Conservation (phyloP, 2,888 invertebrate species). For the Microctonus hyperodae region DNA sequence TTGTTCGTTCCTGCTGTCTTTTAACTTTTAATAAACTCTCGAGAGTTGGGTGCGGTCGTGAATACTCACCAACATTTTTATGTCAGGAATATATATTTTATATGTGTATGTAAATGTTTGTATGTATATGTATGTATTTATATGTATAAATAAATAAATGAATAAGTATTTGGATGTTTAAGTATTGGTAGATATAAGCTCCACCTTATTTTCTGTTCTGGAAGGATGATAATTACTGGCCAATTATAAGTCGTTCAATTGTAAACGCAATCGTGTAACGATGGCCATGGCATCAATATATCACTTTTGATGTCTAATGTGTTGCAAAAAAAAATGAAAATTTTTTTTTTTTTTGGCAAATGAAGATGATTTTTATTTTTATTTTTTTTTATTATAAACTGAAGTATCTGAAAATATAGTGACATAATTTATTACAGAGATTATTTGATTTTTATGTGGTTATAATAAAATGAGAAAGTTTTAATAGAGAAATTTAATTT, state of each 20-base stretch:
- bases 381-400: no score
- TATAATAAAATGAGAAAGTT: background rate
- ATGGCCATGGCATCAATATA: slow-evolving; percentile 17
- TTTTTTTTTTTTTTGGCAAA: background rate
- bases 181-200: background rate
- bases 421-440: no score
- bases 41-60: slow-evolving; percentile 11
- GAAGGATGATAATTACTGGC: slow-evolving; percentile 6
- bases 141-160: no score
- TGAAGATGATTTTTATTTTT: background rate
- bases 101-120: no score
- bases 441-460: background rate
- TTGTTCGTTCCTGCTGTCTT: slow-evolving; percentile 28
- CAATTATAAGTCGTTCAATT: slow-evolving; percentile 10
- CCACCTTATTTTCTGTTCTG: background rate
- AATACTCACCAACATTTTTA: background rate
- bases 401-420: no score
- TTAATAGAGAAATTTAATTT: background rate
- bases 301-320: background rate
- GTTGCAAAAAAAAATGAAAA: background rate
- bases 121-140: background rate
- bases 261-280: background rate
- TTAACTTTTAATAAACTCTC: slow-evolving; percentile 42
- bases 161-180: background rate
- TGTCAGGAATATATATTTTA: background rate